These are phyloP conservation scores for Musca domestica DNA, from an alignment of 1,140 invertebrate species.

Conservation along the genomic window DNA sequence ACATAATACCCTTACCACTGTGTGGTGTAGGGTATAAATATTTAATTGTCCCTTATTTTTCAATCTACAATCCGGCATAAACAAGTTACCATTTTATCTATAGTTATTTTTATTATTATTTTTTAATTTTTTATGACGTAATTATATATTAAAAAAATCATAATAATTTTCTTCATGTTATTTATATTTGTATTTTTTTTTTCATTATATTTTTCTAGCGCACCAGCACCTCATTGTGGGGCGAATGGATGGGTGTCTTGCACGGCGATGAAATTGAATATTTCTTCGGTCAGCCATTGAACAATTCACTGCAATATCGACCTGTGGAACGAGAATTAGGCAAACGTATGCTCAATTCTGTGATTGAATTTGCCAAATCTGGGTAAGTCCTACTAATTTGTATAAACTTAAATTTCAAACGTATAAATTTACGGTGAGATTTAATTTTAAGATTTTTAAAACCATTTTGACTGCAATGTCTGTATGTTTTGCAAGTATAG, in stretches of 20 bases:
- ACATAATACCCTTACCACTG: no score
- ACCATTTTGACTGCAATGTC: no score
- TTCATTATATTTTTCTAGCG: conserved; percentile 63
- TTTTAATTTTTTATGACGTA: no score
- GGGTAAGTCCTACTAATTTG: conserved; percentile 65
- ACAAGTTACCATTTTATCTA: no score
- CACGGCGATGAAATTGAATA: conserved; percentile 97
- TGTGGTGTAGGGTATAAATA: no score
- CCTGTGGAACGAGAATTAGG: conserved; percentile 79
- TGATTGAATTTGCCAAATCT: conserved; percentile 80
- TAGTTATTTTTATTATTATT: no score
- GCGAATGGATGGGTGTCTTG: conserved; percentile 96
- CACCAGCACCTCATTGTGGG: conserved; percentile 86
- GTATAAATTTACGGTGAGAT: neutral
- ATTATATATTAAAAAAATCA: no score
- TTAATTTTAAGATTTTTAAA: no score
- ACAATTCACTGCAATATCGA: conserved; percentile 78
- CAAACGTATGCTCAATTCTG: conserved; percentile 80
- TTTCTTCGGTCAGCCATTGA: conserved; percentile 90
- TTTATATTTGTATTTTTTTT: neutral
- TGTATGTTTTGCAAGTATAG: no score
- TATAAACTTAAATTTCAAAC: neutral
- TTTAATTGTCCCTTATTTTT: no score
- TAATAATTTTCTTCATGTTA: no score
- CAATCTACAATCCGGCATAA: no score